Evolutionary conservation across 2,113 vertebrate genomes (phyloP).

Genomic region (Cebus imitator): DNA sequence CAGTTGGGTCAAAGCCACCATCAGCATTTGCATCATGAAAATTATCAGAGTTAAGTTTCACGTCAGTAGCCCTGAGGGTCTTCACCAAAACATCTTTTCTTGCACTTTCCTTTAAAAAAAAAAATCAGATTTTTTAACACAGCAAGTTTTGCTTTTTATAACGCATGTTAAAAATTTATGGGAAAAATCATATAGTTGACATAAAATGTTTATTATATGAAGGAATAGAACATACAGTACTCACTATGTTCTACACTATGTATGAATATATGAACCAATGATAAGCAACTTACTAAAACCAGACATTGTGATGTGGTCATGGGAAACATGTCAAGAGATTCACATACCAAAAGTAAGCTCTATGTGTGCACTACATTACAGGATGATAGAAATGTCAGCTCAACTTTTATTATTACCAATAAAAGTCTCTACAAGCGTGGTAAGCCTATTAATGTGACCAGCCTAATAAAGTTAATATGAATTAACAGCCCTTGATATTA

Average conservation of each 20-base stretch:
- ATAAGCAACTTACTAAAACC: background rate
- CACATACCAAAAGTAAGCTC: background rate
- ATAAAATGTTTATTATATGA: conserved; percentile 28
- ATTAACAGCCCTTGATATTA: background rate
- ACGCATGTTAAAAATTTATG: conserved; percentile 41
- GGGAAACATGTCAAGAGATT: background rate
- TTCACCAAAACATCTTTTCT: conserved; percentile 71
- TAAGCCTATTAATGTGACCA: background rate
- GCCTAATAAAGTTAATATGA: background rate
- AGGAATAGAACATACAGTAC: background rate
- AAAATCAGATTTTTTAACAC: conserved; percentile 12
- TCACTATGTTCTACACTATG: background rate
- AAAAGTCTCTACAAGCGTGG: background rate
- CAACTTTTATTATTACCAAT: background rate
- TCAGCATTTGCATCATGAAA: conserved; percentile 55
- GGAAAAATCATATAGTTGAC: background rate
- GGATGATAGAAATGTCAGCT: background rate
- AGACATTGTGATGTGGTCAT: background rate
- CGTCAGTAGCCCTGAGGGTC: background rate
- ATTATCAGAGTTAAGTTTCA: conserved; percentile 78
- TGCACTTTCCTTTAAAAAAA: conserved; percentile 78
- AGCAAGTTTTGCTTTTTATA: conserved; percentile 22
- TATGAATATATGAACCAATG: background rate
- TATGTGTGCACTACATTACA: background rate
- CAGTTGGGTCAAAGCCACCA: conserved; percentile 63